Base-by-base conservation (phyloP, 1,140 invertebrate genomes). In the Parapsyche elsis region DNA sequence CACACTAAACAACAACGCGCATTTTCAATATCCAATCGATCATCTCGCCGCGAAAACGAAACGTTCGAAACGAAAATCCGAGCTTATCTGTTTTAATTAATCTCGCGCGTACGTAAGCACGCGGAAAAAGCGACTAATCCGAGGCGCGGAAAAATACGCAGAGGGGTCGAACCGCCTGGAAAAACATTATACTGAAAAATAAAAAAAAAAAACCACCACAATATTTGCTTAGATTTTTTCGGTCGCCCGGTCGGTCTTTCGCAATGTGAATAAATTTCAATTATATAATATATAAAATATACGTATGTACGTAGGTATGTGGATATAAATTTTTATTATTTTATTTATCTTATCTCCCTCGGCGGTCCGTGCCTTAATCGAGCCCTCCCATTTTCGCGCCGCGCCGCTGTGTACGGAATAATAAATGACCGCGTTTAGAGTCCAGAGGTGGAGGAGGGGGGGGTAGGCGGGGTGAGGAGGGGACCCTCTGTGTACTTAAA, bases 281-380 rank as follows among this genome's bases (percentile, higher is more conserved):
- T 82, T 82, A 80, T 57, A 23, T 23, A 19, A 30, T 67, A 23
- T 24, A 23, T 19, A 23, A 67, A 67, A 16, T 53, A 16, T 24
- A 67, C 10, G 23, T 67, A 10, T 61, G 2, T 21, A 16, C 7
- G 59, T 21, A 10, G 5, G 16, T 2, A 16, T 61, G 16, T 61
- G 21, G 9, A 23, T 21, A 23, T 16, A 21, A 10, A 21, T 61
- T 61, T 76, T 82, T 57, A 38, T 80, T 61, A 76, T 81, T 82
- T 80, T 78, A 82, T 82, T 80, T 82, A 82, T 82, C 81, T 82
- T 82, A 82, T 82, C 81, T 82, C 49, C 16, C 38, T 71, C 30
- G 53, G 76, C 74, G 80, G 80, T 38, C 49, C 44, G 70, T 59
- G 70, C 76, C 80, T 79, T 81, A 81, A 81, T 81, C 76, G 80